Conservation (phyloP, 2,888 invertebrate genomes). For the Apamea monoglypha region DNA sequence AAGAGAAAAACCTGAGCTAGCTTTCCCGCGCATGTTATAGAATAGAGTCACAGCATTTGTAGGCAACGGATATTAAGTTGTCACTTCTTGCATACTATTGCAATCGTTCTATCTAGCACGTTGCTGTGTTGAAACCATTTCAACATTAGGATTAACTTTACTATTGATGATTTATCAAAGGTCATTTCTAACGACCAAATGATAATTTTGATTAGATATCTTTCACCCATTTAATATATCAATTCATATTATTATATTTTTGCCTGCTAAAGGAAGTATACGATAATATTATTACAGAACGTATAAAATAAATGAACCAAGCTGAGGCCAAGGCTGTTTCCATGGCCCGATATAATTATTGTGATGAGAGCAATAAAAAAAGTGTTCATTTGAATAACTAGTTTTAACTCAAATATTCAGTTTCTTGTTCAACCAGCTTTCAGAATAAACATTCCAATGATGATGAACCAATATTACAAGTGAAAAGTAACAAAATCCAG, state of each 20-base stretch:
- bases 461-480: conserved; percentile 1
- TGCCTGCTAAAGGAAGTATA: conserved; percentile 1
- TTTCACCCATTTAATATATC: background rate
- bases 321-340: conserved; percentile 53
- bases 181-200: conserved; percentile 3
- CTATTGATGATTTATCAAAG: conserved; percentile 13
- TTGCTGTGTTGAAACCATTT: conserved; percentile 41
- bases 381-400: conserved; percentile 54
- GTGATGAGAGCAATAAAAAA: conserved; percentile 30
- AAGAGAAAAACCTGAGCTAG: conserved; percentile 30
- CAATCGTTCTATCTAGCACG: conserved; percentile 31
- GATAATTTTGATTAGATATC: conserved; percentile 2
- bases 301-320: conserved; percentile 30
- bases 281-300: conserved; percentile 22
- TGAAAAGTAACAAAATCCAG: conserved; percentile 15
- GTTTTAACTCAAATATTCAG: conserved; percentile 39
- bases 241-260: background rate
- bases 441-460: conserved; percentile 20
- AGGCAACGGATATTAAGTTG: conserved; percentile 51
- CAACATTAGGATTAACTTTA: conserved; percentile 25
- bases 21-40: conserved; percentile 54
- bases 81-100: conserved; percentile 54
- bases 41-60: conserved; percentile 38
- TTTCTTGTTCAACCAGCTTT: background rate
- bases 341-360: conserved; percentile 30